Evolutionary conservation across 2,797 vertebrate species (phyloP).

Genomic region (Sebastes trivittatus): DNA sequence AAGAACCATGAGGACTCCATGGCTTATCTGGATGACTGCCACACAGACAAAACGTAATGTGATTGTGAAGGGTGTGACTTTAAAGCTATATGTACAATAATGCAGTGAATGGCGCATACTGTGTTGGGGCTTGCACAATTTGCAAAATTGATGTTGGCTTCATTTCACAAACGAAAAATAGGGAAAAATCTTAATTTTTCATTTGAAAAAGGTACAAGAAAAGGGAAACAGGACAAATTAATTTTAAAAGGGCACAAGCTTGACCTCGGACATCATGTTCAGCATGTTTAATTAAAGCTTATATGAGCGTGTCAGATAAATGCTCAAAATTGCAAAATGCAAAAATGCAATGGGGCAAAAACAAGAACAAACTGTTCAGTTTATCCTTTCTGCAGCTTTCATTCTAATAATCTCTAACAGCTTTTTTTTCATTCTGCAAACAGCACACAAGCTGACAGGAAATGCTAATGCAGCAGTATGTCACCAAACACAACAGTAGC

Average conservation of each 20-base stretch:
- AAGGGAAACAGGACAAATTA: not conserved
- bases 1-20: not conserved
- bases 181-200: not conserved
- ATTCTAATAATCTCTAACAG: constrained; percentile 33
- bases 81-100: not conserved
- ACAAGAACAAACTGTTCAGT: constrained; percentile 21
- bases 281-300: not conserved
- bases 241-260: not conserved
- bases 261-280: not conserved
- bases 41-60: not conserved
- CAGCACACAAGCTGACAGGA: not conserved
- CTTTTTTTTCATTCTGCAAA: constrained; percentile 12
- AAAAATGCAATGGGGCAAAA: not conserved
- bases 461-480: constrained; percentile 39
- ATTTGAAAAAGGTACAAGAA: not conserved
- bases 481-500: constrained; percentile 18
- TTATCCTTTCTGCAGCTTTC: constrained; percentile 16
- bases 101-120: not conserved
- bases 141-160: not conserved
- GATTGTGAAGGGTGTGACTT: not conserved
- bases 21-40: not conserved
- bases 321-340: not conserved
- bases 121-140: not conserved
- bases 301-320: not conserved
- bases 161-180: not conserved